A percentile compares a stretch with the other conserved stretches of the same genome.
phyloP scores from a whole-genome alignment of 2,113 vertebrate species.

The Callorhinus ursinus region DNA sequence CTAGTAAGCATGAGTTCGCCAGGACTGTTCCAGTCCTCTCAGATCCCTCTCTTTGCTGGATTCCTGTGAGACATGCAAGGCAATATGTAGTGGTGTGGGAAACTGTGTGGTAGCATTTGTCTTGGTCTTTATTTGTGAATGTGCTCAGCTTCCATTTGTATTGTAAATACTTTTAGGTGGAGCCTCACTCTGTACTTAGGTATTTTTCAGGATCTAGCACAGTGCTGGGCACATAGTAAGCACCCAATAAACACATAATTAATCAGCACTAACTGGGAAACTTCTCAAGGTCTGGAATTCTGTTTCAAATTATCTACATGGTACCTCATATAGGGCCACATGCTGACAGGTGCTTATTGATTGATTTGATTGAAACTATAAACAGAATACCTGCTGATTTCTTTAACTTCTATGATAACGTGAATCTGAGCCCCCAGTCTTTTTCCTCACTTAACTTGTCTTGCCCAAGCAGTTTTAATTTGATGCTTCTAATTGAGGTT shows the following conservation, averaged over 20 bases:
- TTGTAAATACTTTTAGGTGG: background rate
- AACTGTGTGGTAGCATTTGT: background rate
- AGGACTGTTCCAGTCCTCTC: background rate
- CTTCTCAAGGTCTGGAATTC: constrained; percentile 34
- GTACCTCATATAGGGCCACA: constrained; percentile 19
- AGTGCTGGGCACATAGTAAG: constrained; percentile 41
- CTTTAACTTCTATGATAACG: constrained; percentile 25
- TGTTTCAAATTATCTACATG: constrained; percentile 67
- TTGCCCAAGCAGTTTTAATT: background rate
- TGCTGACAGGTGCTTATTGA: constrained; percentile 60
- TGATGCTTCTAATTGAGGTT: background rate
- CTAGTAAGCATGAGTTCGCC: background rate
- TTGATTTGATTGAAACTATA: constrained; percentile 56
- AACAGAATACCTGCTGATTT: background rate
- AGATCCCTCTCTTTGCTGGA: background rate
- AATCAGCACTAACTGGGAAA: constrained; percentile 36
- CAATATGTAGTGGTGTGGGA: background rate
- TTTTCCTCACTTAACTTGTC: background rate
- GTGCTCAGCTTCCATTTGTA: background rate
- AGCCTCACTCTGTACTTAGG: background rate
- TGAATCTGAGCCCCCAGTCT: background rate
- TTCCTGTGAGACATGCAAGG: background rate
- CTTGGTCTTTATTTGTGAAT: background rate
- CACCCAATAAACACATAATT: constrained; percentile 54
- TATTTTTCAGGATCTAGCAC: constrained; percentile 45